Conservation (phyloP, 1,140 invertebrate species). For the Anoplolepis gracilipes region DNA sequence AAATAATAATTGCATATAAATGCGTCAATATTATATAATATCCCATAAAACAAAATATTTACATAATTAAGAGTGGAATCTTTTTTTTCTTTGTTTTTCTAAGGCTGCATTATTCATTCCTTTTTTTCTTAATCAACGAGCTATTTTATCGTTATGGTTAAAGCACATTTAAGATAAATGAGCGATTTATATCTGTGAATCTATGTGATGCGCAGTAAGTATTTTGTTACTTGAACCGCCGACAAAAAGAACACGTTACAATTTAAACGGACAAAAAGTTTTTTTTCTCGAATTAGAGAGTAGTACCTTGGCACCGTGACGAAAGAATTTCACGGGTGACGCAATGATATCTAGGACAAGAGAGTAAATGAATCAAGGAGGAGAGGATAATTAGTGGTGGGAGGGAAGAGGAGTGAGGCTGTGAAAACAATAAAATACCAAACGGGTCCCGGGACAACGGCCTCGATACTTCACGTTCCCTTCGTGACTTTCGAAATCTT, state of each 20-base stretch:
- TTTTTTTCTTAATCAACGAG: neutral
- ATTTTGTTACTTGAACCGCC: neutral
- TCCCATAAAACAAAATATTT: neutral
- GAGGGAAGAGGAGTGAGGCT: slow-evolving; percentile 44
- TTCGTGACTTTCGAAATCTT: slow-evolving; percentile 78
- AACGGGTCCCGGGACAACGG: slow-evolving; percentile 38
- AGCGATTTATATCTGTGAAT: neutral
- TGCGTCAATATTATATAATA: neutral
- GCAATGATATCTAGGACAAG: slow-evolving; percentile 65
- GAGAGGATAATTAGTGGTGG: slow-evolving; percentile 39
- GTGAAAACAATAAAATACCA: slow-evolving; percentile 76
- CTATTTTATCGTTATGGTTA: neutral
- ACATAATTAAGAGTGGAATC: neutral
- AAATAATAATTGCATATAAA: slow-evolving; percentile 4
- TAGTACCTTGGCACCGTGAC: slow-evolving; percentile 31
- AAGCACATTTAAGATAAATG: neutral
- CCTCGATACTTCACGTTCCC: slow-evolving; percentile 12
- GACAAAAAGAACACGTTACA: neutral
- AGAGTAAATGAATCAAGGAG: slow-evolving; percentile 48
- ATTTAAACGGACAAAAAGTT: slow-evolving; percentile 11
- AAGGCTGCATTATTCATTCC: neutral
- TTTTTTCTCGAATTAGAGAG: slow-evolving; percentile 35
- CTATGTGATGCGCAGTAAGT: slow-evolving; percentile 11
- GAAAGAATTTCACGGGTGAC: slow-evolving; percentile 63
- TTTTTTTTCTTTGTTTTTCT: neutral